A percentile compares a stretch with the other conserved stretches of the same genome.
phyloP scores from a whole-genome alignment of 1,140 invertebrate genomes.

The Pseudomyrmex cubaensis region DNA sequence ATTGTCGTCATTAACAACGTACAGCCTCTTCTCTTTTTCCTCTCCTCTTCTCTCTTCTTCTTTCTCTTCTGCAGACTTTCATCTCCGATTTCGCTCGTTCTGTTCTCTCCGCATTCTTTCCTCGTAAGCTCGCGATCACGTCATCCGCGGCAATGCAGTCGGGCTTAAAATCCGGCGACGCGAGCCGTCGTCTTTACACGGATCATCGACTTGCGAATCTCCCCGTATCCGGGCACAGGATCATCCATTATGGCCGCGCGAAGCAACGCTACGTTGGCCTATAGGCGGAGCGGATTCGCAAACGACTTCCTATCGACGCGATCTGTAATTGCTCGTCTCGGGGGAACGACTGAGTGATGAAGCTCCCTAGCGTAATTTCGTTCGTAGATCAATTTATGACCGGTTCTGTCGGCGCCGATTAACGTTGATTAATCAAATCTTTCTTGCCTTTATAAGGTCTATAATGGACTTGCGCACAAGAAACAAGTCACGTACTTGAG shows the following conservation, averaged over 20 bases:
- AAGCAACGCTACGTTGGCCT: background rate
- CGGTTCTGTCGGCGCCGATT: background rate
- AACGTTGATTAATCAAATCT: slow-evolving; percentile 21
- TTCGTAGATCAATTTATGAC: background rate
- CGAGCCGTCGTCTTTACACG: background rate
- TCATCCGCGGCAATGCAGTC: background rate
- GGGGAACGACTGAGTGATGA: background rate
- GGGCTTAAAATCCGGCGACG: background rate
- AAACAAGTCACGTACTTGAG: no score
- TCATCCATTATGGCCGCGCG: background rate
- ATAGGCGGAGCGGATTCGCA: background rate
- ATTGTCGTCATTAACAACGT: slow-evolving; percentile 16
- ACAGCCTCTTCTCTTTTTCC: background rate
- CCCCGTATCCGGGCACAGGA: background rate
- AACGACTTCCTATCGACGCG: slow-evolving; percentile 14
- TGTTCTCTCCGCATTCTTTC: background rate
- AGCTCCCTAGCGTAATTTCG: background rate
- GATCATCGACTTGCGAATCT: background rate
- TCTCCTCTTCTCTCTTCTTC: background rate
- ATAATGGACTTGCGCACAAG: no score
- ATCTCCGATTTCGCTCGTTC: slow-evolving; percentile 18
- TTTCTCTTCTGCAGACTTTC: background rate
- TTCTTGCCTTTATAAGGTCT: background rate
- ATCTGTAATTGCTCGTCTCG: slow-evolving; percentile 14
- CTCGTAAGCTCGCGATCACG: background rate